These are phyloP conservation scores for Drosophila sturtevanti DNA, from an alignment of 1,140 invertebrate species.

Conservation along the genomic window DNA sequence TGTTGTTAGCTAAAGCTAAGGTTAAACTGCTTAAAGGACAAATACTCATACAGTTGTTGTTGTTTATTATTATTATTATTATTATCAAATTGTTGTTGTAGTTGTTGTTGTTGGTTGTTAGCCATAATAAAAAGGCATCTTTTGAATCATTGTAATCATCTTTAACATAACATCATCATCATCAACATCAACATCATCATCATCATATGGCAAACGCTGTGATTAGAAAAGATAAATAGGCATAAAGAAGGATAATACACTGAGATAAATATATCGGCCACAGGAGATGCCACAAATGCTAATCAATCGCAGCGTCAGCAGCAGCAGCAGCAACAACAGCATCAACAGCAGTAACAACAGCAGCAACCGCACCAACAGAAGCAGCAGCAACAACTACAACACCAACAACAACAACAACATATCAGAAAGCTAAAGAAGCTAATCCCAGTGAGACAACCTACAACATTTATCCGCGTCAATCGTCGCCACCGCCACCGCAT, in stretches of 20 bases:
- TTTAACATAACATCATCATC: conserved; percentile 43
- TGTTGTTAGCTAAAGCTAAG: background rate
- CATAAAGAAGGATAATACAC: conserved; percentile 1
- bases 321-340: conserved; percentile 10
- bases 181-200: conserved; percentile 29
- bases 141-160: conserved; percentile 48
- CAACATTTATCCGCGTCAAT: conserved; percentile 83
- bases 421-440: conserved; percentile 52
- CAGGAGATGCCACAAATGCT: conserved; percentile 15
- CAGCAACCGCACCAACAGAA: background rate
- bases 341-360: conserved; percentile 1
- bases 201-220: conserved; percentile 41
- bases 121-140: conserved; percentile 12
- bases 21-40: background rate
- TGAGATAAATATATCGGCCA: background rate
- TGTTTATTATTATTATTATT: conserved; percentile 3
- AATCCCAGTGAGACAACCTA: conserved; percentile 31
- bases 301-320: background rate
- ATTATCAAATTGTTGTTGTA: conserved; percentile 41
- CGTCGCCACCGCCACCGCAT: conserved; percentile 82
- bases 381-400: conserved; percentile 5
- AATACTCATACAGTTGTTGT: conserved; percentile 6
- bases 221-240: conserved; percentile 27
- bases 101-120: conserved; percentile 20
- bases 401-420: conserved; percentile 35